phyloP scores from a whole-genome alignment of 2,888 invertebrate species.

The Ctena decussata region DNA sequence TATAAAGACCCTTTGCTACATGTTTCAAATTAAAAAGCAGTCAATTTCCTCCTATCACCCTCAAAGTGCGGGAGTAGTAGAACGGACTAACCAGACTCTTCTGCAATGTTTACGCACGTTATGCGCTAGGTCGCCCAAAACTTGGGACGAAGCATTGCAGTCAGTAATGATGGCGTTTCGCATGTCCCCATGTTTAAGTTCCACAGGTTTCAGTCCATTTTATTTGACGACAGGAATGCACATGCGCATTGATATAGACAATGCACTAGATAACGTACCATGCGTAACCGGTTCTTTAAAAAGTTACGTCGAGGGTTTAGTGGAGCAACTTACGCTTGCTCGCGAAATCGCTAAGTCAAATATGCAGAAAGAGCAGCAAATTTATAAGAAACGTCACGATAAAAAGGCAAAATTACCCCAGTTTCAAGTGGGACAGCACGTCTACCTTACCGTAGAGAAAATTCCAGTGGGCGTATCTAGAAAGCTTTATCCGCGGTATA shows the following conservation, averaged over 20 bases:
- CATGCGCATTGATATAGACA: slow-evolving; percentile 17
- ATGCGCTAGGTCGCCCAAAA: not conserved
- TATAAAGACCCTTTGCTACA: not conserved
- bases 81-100: not conserved
- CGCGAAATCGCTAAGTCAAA: slow-evolving; percentile 5
- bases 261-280: not conserved
- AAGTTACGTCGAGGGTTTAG: not conserved
- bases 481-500: slow-evolving; percentile 25
- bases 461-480: slow-evolving; percentile 11
- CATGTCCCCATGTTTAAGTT: slow-evolving; percentile 8
- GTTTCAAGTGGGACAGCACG: slow-evolving; percentile 23
- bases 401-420: slow-evolving; percentile 15
- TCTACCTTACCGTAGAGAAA: slow-evolving; percentile 1
- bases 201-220: slow-evolving; percentile 32
- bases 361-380: slow-evolving; percentile 4
- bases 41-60: not conserved
- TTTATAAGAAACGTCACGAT: slow-evolving; percentile 20
- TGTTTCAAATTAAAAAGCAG: not conserved
- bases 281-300: not conserved
- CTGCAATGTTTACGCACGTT: slow-evolving; percentile 10
- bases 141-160: slow-evolving; percentile 11
- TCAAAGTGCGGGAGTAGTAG: not conserved
- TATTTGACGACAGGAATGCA: slow-evolving; percentile 15
- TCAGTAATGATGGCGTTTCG: slow-evolving; percentile 29
- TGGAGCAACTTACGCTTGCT: not conserved